A percentile compares a stretch with the other conserved stretches of the same genome.
phyloP scores from a whole-genome alignment of 2,113 vertebrate species.

The Mandrillus leucophaeus region DNA sequence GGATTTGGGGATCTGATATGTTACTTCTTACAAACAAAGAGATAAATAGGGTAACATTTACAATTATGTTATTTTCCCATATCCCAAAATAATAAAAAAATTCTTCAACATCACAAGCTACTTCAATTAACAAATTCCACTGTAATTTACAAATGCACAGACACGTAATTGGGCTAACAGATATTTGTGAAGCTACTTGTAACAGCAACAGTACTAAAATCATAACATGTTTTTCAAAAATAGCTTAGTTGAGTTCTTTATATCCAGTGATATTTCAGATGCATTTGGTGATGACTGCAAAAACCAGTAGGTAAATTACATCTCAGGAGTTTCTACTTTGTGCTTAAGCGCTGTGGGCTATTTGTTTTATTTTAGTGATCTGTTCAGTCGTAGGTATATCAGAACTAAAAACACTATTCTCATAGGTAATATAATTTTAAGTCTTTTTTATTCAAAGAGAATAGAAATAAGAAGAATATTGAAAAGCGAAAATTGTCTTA shows the following conservation, averaged over 20 bases:
- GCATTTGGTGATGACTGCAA: neutral
- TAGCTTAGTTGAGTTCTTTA: neutral
- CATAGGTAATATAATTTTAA: neutral
- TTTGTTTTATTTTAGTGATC: constrained; percentile 31
- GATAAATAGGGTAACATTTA: neutral
- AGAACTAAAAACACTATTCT: neutral
- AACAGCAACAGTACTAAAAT: constrained; percentile 21
- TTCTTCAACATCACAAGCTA: neutral
- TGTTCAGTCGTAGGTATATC: neutral
- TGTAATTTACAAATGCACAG: neutral
- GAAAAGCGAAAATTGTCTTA: constrained; percentile 16
- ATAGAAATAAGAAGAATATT: neutral
- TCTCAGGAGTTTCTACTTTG: neutral
- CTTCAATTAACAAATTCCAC: neutral
- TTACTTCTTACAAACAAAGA: neutral
- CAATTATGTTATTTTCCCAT: neutral
- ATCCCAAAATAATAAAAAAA: neutral
- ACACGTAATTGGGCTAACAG: neutral
- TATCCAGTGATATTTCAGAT: neutral
- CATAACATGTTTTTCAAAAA: constrained; percentile 27
- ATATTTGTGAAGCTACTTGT: neutral
- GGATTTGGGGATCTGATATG: neutral
- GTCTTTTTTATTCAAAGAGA: neutral
- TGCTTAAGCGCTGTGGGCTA: neutral
- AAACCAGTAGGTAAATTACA: neutral